Evolutionary conservation across 2,113 vertebrate genomes (phyloP).

Genomic region (Elephas maximus): DNA sequence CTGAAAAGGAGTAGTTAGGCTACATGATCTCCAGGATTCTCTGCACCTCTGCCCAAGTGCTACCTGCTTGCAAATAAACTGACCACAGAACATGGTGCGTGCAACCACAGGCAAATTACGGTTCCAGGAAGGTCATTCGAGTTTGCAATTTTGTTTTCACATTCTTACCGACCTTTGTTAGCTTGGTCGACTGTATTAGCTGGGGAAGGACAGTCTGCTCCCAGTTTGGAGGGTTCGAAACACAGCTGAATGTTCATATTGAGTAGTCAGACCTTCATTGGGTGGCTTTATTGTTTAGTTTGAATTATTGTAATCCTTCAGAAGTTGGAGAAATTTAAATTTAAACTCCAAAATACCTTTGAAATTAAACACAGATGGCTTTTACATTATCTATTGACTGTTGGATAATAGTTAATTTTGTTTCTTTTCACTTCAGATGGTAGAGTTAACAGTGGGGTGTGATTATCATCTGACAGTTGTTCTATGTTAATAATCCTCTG

Average conservation of each 20-base stretch:
- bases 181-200: background rate
- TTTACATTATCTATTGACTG: background rate
- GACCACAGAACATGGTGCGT: conserved; percentile 55
- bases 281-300: background rate
- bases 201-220: background rate
- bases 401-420: background rate
- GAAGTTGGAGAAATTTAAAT: conserved; percentile 43
- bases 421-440: background rate
- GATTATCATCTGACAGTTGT: background rate
- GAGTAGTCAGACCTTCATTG: background rate
- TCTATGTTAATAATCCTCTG: background rate
- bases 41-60: background rate
- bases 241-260: background rate
- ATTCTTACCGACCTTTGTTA: background rate
- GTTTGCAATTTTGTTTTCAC: conserved; percentile 33
- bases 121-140: conserved; percentile 55
- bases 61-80: conserved; percentile 69
- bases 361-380: conserved; percentile 12
- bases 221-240: background rate
- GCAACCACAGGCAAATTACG: conserved; percentile 76
- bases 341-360: conserved; percentile 3
- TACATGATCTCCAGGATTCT: background rate
- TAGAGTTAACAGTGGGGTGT: background rate
- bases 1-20: conserved; percentile 39
- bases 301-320: conserved; percentile 13